Base-by-base conservation (phyloP, 2,888 invertebrate species). In the Miltochrista miniata region DNA sequence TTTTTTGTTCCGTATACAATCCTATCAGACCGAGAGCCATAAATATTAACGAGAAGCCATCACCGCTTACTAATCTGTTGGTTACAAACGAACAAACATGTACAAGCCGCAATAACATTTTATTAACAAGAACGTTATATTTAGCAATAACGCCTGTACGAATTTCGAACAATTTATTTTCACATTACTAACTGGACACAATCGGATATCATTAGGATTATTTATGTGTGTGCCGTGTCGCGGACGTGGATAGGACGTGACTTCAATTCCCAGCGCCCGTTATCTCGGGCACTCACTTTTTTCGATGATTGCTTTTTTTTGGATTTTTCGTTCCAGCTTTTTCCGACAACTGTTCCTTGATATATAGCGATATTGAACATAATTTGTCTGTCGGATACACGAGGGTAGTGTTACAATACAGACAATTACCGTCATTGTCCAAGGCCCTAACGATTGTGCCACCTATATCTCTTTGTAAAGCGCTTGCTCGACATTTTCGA, bases 151-250 rank as follows among this genome's bases (percentile, higher is more conserved):
- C 54, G 57, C 51, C 54, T 38, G 48, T 53, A 38, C 49, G 51
- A 54, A 51, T 59, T 68, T 54, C 64, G 53, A n/a, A n/a, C 51
- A 61, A 55, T 58, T 72, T 73, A 68, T 72, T 74, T 71, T 64
- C 63, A 59, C 64, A 67, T 64, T 64, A 73, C 76, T 72, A 77
- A 74, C 69, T 61, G 79, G 76, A 78, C 80, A 81, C 83, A 84
- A 83, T 83, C 83, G 83, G 83, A 82, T 83, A 85, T 89, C 89
- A 87, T 89, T 88, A 89, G 83, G 69, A 83, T 84, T 87, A 87
- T 89, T 88, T 87, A 89, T 85, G 85, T 80, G 80, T 70, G 68
- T 73, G 69, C 72, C 84, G 85, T 84, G 85, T 70, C 74, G 76
- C 66, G 83, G 82, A 79, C 83, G 76, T 68, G 66, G 72, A 56